Percentiles rank a stretch among this genome's conserved stretches.
phyloP scores from a whole-genome alignment of 2,113 vertebrate genomes.

The Callopanchax toddi region DNA sequence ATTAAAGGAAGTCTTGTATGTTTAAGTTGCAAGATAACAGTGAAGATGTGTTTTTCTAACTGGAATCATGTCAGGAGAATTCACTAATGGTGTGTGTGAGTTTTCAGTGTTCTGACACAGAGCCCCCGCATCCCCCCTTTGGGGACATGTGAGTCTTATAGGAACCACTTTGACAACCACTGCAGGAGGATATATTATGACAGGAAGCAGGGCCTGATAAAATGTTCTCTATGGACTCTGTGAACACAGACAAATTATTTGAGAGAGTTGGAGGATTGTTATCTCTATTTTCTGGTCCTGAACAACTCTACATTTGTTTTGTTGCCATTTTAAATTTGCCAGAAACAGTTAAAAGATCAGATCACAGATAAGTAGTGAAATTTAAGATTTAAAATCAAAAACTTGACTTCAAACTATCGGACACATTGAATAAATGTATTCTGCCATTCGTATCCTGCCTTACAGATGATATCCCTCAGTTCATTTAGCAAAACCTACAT shows the following conservation, averaged over 20 bases:
- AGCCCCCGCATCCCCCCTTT: slow-evolving; percentile 2
- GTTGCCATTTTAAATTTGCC: neutral
- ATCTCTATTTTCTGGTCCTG: neutral
- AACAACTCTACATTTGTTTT: neutral
- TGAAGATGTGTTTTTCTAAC: slow-evolving; percentile 10
- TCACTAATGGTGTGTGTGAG: slow-evolving; percentile 13
- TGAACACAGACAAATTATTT: slow-evolving; percentile 27
- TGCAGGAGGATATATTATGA: slow-evolving; percentile 41
- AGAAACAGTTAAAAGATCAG: neutral
- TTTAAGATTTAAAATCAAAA: no score
- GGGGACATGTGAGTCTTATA: slow-evolving; percentile 12
- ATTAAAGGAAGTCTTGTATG: slow-evolving; percentile 4
- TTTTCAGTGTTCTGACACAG: slow-evolving; percentile 20
- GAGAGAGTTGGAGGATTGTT: neutral
- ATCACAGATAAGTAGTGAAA: no score
- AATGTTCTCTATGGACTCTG: slow-evolving; percentile 38
- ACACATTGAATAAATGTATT: no score
- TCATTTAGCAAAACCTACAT: slow-evolving; percentile 33
- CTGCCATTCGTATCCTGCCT: no score
- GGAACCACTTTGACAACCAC: slow-evolving; percentile 25
- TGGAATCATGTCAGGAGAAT: slow-evolving; percentile 38
- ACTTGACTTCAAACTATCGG: no score
- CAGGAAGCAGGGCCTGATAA: slow-evolving; percentile 26
- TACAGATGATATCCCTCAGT: slow-evolving; percentile 15
- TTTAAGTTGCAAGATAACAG: slow-evolving; percentile 5